Evolutionary conservation across 2,888 invertebrate species (phyloP), one percentile per base, ranked within the genome.

Genomic region (Dilophus febrilis): DNA sequence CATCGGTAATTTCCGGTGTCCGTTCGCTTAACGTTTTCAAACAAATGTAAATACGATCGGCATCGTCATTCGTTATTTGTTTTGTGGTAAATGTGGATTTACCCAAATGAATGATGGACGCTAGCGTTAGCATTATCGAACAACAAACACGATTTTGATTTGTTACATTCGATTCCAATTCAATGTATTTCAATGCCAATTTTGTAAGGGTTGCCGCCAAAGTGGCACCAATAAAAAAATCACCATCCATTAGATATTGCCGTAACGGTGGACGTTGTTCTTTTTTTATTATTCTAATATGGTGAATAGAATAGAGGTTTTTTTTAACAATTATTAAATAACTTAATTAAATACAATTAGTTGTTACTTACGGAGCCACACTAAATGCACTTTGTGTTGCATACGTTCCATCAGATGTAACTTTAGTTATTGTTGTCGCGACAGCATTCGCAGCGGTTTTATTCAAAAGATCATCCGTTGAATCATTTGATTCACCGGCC

Each of bases 401-500:
- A 62, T 99, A 99, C 0, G 97, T 95, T 16, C 98, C 98, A 67
- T 99, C 98, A 28, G 97, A 95, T 35, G 98, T 98, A 32, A 98
- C 94, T 43, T 61, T 62, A 37, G 55, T 61, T 44, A 47, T 57
- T 28, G 56, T 47, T 19, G 47, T 44, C 10, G 46, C 48, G 47
- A 47, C 54, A 53, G 41, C 55, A 58, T 3, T 59, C 57, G 43
- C 8, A 22, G 61, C 65, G 13, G 46, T 44, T 6, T 38, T 26
- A 17, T 44, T 44, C 39, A 49, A 47, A 18, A 53, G 55, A 38
- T 74, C 74, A 16, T 71, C 68, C 4, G 6, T 13, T 18, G 30
- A 14, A 8, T 30, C 17, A 30, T 30, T 37, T 6, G 68, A 58
- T 36, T 79, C 80, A 5, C 84, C 86, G n/a, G 79, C 68, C 40